Evolutionary conservation across 2,113 vertebrate species (phyloP).

Genomic region (Poicephalus meyeri): DNA sequence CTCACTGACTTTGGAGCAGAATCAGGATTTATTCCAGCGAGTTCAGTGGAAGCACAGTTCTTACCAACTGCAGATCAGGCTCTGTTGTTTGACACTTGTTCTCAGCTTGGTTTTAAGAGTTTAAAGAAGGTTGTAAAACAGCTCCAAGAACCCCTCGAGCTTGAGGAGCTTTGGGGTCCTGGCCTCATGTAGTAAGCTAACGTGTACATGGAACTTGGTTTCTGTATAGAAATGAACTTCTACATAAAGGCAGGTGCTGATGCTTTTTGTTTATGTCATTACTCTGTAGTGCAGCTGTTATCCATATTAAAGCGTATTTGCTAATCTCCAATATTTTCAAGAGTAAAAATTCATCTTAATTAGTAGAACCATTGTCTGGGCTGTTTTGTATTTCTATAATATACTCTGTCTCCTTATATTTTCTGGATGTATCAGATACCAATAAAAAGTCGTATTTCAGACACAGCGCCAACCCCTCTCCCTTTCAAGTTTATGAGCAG

Average conservation of each 20-base stretch:
- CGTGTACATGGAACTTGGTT: not conserved
- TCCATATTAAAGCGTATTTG: slow-evolving; percentile 31
- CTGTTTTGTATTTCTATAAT: not conserved
- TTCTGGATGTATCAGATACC: not conserved
- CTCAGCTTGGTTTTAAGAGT: not conserved
- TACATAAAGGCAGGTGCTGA: not conserved
- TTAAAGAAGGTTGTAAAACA: not conserved
- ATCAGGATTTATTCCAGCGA: not conserved
- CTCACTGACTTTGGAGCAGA: not conserved
- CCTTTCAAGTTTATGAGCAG: slow-evolving; percentile 40
- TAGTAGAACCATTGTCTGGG: not conserved
- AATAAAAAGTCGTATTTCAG: slow-evolving; percentile 32
- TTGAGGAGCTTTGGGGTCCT: not conserved
- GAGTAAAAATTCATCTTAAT: slow-evolving; percentile 31
- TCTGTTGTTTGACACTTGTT: not conserved
- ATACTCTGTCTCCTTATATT: not conserved
- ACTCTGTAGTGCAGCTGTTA: slow-evolving; percentile 35
- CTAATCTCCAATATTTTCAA: slow-evolving; percentile 7
- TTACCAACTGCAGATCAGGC: not conserved
- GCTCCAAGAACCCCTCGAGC: not conserved
- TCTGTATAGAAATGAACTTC: not conserved
- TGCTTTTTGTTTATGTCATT: slow-evolving; percentile 30
- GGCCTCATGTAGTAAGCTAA: not conserved
- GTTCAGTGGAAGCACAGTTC: not conserved
- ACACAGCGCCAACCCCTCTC: not conserved